phyloP scores from a whole-genome alignment of 2,888 invertebrate species.

The Dioctria rufipes region DNA sequence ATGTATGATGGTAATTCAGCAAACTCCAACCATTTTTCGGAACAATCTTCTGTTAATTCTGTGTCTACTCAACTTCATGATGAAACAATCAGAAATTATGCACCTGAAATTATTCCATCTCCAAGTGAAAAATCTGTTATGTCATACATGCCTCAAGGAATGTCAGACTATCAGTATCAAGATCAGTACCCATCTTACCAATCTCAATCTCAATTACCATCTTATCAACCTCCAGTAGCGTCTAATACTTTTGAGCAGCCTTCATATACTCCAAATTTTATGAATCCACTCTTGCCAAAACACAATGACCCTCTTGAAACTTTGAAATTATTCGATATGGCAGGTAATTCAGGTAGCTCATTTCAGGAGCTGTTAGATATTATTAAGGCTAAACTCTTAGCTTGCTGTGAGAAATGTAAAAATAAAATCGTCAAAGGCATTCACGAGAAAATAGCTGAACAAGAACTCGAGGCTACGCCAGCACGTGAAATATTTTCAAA shows the following conservation, averaged over 20 bases:
- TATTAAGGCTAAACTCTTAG: conserved; percentile 36
- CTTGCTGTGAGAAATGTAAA: conserved; percentile 52
- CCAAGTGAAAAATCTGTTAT: conserved; percentile 9
- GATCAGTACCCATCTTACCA: not conserved
- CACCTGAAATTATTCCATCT: conserved; percentile 30
- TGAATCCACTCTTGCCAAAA: no score
- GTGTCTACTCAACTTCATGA: not conserved
- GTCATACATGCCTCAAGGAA: conserved; percentile 26
- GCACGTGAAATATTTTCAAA: not conserved
- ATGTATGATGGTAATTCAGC: not conserved
- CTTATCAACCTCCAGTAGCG: no score
- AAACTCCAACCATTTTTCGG: not conserved
- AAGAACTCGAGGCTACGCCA: not conserved
- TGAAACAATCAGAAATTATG: not conserved
- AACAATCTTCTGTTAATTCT: conserved; percentile 2
- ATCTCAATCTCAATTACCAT: no score
- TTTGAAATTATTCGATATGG: conserved; percentile 29
- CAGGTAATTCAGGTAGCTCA: conserved; percentile 11
- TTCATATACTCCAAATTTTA: no score
- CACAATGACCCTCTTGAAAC: conserved; percentile 35
- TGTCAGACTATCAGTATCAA: not conserved
- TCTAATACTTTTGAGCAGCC: no score
- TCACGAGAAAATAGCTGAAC: conserved; percentile 43
- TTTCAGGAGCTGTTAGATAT: conserved; percentile 32
- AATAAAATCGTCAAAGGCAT: conserved; percentile 42